phyloP scores from a whole-genome alignment of 1,140 invertebrate genomes.

The Sarcophaga peregrina region DNA sequence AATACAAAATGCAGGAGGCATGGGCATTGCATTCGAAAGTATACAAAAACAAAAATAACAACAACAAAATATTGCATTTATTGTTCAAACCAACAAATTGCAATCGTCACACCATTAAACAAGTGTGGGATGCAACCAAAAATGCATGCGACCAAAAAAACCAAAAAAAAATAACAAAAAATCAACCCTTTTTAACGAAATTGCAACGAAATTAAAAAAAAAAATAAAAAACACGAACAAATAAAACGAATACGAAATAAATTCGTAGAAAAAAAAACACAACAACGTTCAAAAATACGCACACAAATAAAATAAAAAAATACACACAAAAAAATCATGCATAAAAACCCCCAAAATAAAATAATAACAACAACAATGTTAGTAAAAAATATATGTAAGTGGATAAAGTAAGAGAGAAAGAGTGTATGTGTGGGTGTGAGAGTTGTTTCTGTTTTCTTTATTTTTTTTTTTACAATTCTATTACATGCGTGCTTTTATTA shows the following conservation, averaged over 20 bases:
- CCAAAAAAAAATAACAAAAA: slow-evolving; percentile 8
- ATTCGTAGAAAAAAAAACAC: slow-evolving; percentile 7
- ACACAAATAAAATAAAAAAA: slow-evolving; percentile 39
- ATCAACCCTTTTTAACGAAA: slow-evolving; percentile 31
- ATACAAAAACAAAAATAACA: background rate
- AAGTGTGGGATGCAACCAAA: slow-evolving; percentile 38
- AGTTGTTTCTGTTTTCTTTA: background rate
- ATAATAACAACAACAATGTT: background rate
- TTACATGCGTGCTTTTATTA: slow-evolving; percentile 34
- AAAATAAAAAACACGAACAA: background rate
- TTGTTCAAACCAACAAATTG: slow-evolving; percentile 30
- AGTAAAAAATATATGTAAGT: background rate
- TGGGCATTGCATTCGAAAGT: no score
- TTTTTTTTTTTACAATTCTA: slow-evolving; percentile 2
- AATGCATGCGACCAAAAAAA: background rate
- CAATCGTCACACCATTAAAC: slow-evolving; percentile 28
- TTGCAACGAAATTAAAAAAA: slow-evolving; percentile 37
- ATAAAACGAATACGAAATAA: background rate
- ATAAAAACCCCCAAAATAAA: slow-evolving; percentile 3
- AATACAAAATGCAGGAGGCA: no score
- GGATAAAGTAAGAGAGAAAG: background rate
- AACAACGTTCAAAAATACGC: slow-evolving; percentile 33
- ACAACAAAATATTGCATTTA: slow-evolving; percentile 30
- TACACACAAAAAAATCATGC: background rate
- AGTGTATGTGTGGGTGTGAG: background rate